phyloP scores from a whole-genome alignment of 2,797 vertebrate genomes.

The Linurgus olivaceus region DNA sequence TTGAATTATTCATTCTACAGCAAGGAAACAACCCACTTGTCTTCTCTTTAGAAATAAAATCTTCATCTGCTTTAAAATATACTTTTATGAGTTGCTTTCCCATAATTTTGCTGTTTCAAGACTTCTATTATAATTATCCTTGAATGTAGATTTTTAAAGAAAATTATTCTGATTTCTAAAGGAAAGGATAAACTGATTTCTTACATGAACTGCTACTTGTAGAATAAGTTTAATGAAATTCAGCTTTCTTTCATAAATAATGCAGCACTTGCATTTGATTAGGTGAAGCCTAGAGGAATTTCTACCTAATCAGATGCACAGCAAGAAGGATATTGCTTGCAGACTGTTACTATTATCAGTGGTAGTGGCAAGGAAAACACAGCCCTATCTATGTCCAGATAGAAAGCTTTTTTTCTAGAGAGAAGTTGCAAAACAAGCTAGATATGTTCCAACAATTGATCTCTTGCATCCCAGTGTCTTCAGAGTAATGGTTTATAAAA shows the following conservation, averaged over 20 bases:
- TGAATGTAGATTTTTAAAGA: neutral
- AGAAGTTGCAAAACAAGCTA: neutral
- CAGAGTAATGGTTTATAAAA: neutral
- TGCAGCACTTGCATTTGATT: conserved; percentile 61
- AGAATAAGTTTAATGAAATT: conserved; percentile 66
- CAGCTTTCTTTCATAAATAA: conserved; percentile 74
- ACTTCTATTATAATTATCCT: conserved; percentile 8
- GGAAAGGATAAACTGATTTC: conserved; percentile 18
- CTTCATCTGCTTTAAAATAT: conserved; percentile 34
- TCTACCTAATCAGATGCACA: conserved; percentile 54
- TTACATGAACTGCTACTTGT: conserved; percentile 11
- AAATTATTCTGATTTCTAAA: conserved; percentile 38
- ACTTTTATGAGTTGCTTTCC: conserved; percentile 2
- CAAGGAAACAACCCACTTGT: conserved; percentile 55
- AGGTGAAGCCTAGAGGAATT: conserved; percentile 62
- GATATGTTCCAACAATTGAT: neutral
- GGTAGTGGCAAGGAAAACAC: conserved; percentile 3
- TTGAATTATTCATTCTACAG: conserved; percentile 73
- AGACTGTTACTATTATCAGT: conserved; percentile 26
- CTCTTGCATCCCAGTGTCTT: neutral
- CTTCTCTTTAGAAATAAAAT: conserved; percentile 58
- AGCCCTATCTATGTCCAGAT: neutral
- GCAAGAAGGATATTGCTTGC: conserved; percentile 36
- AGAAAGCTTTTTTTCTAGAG: neutral
- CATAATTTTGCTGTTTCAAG: conserved; percentile 10